Percentiles rank a stretch among this genome's conserved stretches.
Conservation (phyloP, 2,113 vertebrate genomes). For the Ammodytes marinus region DNA sequence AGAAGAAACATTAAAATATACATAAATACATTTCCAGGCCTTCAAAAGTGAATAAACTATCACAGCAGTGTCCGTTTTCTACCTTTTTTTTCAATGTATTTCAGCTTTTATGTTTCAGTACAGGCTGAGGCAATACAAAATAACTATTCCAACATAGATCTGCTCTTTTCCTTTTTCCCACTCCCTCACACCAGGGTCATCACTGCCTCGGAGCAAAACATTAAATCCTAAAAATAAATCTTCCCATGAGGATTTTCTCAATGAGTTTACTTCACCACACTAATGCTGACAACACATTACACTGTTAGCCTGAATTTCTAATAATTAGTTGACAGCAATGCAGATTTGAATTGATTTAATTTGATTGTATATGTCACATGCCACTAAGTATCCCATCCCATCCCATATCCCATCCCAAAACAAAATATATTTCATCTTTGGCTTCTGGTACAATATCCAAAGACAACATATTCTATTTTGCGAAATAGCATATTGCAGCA, state of each 20-base stretch:
- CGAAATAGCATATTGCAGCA: no score
- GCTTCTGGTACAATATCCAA: no score
- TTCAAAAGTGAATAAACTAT: background rate
- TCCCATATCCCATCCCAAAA: no score
- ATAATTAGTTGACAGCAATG: no score
- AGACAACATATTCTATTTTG: no score
- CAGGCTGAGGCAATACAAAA: background rate
- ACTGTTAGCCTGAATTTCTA: background rate
- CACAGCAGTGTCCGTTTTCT: background rate
- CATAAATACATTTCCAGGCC: background rate
- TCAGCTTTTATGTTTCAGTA: background rate
- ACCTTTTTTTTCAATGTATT: background rate
- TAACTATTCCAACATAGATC: background rate
- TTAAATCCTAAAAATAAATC: background rate
- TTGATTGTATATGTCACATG: no score
- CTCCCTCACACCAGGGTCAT: background rate
- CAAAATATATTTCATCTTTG: no score
- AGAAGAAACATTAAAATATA: background rate
- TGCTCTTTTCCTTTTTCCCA: background rate
- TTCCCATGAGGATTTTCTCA: background rate
- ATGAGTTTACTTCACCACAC: background rate
- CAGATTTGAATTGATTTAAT: no score
- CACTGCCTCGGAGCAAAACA: background rate
- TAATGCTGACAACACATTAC: background rate
- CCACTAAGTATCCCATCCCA: no score